These are phyloP conservation scores for Aphidius ervi DNA, from an alignment of 1,140 invertebrate species.

Conservation along the genomic window DNA sequence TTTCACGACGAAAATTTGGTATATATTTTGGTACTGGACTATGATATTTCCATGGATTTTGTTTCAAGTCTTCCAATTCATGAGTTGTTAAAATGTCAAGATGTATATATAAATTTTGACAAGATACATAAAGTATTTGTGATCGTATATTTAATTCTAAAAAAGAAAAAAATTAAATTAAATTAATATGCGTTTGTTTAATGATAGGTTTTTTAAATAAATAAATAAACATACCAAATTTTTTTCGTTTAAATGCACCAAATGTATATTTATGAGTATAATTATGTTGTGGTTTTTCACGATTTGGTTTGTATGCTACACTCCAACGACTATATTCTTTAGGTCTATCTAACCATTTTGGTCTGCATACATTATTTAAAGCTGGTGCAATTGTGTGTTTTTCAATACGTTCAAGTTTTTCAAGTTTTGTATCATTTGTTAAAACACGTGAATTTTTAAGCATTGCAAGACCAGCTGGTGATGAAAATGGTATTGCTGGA, in stretches of 20 bases:
- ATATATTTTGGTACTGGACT: conserved; percentile 26
- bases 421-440: conserved; percentile 51
- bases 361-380: conserved; percentile 39
- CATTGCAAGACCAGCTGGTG: conserved; percentile 55
- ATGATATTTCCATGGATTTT: conserved; percentile 35
- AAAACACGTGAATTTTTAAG: conserved; percentile 54
- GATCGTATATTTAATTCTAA: conserved; percentile 40
- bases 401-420: conserved; percentile 55
- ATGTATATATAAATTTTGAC: conserved; percentile 49
- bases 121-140: conserved; percentile 43
- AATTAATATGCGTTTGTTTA: too few species aligned
- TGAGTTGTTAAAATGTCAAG: conserved; percentile 44
- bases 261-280: conserved; percentile 54
- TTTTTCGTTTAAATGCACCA: conserved; percentile 36
- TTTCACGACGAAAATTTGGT: conserved; percentile 23
- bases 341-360: conserved; percentile 52
- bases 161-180: conserved; percentile 23
- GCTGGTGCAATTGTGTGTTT: conserved; percentile 53
- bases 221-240: conserved; percentile 42
- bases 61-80: conserved; percentile 41
- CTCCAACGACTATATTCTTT: conserved; percentile 40
- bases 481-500: conserved; percentile 56
- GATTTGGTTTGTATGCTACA: conserved; percentile 47
- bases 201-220: neutral
- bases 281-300: conserved; percentile 43